Base-by-base conservation (phyloP, 1,140 invertebrate species). In the Lutraria rhynchaena region DNA sequence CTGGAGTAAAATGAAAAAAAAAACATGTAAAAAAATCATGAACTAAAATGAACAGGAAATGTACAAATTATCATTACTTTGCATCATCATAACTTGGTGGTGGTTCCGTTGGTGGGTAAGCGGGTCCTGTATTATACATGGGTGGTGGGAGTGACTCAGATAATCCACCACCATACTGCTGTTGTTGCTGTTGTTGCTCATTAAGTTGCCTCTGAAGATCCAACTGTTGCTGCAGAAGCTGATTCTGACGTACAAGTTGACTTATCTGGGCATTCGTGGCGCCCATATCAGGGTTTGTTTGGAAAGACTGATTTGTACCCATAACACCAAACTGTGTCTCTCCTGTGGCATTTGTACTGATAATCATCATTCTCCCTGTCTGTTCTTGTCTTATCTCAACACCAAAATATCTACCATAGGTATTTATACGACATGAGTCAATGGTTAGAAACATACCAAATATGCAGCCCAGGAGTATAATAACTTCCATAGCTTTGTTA, bases 361-460 rank as follows among this genome's bases (percentile, higher is more conserved):
- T 44, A 7, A 65, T 46, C 11, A 46, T 29, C 35, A 65, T 35
- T 22, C 61, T 4, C 22, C 35, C 61, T 15, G 29, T 29, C 13
- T 33, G 29, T 33, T 33, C 57, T 7, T 41, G n/a, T 22, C 24
- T 17, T 46, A 65, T 65, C 1, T 17, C 3, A 2, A 65, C 61
- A 19, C 61, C 61, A 24, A 65, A 65, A 24, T 65, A 65, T 24
- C 35, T 44, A 35, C 61, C n/a, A 22, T 65, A 65, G 41, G 61
- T 65, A 65, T 41, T 44, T 7, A 65, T 29, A 65, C 61, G 22
- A 17, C 41, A 29, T 4, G 61, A 65, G 37, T 29, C 41, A n/a
- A 65, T 65, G 7, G 61, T 65, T 22, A 65, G 3, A 44, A 65
- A 44, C 15, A 46, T 44, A 1, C 35, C 61, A 24, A 33, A 15